These are phyloP conservation scores for Varanus komodoensis DNA, from an alignment of 2,113 vertebrate genomes.

Conservation along the genomic window DNA sequence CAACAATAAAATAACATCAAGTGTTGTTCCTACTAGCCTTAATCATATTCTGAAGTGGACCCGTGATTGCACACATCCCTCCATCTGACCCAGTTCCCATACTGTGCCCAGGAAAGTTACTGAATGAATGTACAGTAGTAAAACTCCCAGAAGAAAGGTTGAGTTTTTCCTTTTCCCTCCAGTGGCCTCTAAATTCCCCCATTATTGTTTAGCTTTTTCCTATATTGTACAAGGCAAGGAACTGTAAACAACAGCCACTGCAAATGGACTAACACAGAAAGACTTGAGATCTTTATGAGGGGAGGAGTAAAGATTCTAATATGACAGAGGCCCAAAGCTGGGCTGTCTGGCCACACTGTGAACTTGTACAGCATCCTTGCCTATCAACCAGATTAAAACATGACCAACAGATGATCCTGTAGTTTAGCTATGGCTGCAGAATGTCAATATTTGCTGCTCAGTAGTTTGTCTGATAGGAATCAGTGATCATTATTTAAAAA, in stretches of 20 bases:
- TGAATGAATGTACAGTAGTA: neutral
- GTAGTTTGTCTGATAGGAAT: neutral
- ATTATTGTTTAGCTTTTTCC: neutral
- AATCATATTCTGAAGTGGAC: neutral
- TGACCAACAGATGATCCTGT: neutral
- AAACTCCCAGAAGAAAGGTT: neutral
- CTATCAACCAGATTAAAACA: neutral
- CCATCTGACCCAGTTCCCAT: neutral
- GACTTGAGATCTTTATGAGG: neutral
- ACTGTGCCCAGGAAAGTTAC: neutral
- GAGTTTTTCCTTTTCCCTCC: neutral
- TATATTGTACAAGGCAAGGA: neutral
- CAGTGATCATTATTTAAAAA: neutral
- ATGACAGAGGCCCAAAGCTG: neutral
- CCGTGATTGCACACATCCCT: neutral
- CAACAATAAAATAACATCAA: neutral
- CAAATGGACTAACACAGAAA: neutral
- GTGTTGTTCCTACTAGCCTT: neutral
- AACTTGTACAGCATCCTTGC: neutral
- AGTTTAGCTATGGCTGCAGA: neutral
- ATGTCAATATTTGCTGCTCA: neutral
- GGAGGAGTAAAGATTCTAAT: neutral
- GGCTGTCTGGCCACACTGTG: neutral
- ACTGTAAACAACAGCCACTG: neutral
- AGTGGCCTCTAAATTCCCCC: neutral